Percentiles rank a stretch among this genome's conserved stretches.
phyloP scores from a whole-genome alignment of 2,888 invertebrate species.

The Eulithis testata region DNA sequence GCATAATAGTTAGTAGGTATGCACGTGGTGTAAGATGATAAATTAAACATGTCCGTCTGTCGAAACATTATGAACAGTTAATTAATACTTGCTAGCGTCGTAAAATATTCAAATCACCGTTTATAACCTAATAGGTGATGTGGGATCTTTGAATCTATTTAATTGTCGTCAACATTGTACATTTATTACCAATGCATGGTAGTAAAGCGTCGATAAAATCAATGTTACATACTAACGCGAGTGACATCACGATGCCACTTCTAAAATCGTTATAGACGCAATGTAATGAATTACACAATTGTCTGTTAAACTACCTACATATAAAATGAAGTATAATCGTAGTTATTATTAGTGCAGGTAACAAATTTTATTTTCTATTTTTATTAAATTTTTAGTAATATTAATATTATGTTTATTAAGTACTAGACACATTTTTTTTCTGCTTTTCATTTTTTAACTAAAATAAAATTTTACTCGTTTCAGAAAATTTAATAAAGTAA shows the following conservation, averaged over 20 bases:
- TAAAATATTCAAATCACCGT: conserved; percentile 47
- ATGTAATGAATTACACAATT: conserved; percentile 15
- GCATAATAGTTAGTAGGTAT: background rate
- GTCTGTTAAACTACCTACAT: conserved; percentile 9
- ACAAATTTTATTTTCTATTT: no score
- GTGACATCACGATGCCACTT: conserved; percentile 46
- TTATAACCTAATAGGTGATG: conserved; percentile 46
- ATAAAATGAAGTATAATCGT: background rate
- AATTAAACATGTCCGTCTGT: conserved; percentile 22
- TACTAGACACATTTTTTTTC: no score
- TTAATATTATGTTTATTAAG: no score
- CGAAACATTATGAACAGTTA: conserved; percentile 34
- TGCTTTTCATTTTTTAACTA: no score
- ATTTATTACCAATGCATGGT: conserved; percentile 36
- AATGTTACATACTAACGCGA: conserved; percentile 45
- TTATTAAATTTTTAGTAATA: no score
- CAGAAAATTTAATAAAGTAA: no score
- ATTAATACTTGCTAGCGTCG: conserved; percentile 37
- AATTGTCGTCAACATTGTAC: conserved; percentile 55
- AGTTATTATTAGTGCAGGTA: background rate
- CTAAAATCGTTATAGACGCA: conserved; percentile 20
- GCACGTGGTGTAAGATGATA: conserved; percentile 23
- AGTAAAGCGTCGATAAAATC: conserved; percentile 60
- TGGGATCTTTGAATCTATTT: conserved; percentile 51
- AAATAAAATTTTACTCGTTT: no score